Evolutionary conservation across 2,113 vertebrate genomes (phyloP).

Genomic region (Mustela nigripes): DNA sequence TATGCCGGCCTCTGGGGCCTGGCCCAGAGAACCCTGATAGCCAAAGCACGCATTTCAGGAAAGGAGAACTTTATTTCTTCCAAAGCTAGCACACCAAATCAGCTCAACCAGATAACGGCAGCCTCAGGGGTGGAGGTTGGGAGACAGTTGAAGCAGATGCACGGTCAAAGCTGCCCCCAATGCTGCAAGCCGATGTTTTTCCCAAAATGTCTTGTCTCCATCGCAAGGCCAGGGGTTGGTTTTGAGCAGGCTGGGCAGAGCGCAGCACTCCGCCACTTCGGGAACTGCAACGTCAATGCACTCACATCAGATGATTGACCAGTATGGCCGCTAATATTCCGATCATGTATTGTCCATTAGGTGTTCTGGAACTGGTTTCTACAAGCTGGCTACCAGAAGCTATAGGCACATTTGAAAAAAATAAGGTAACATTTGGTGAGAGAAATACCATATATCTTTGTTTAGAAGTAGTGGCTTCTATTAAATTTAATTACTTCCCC

Average conservation of each 20-base stretch:
- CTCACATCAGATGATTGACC: not conserved
- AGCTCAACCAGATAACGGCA: not conserved
- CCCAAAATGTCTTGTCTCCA: not conserved
- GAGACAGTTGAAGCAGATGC: not conserved
- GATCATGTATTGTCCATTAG: not conserved
- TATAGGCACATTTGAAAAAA: not conserved
- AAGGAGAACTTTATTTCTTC: not conserved
- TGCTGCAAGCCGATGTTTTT: not conserved
- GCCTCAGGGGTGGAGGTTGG: not conserved
- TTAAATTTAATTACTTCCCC: slow-evolving; percentile 85
- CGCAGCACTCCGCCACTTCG: not conserved
- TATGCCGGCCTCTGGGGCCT: not conserved
- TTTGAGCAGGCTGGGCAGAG: not conserved
- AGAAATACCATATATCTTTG: slow-evolving; percentile 83
- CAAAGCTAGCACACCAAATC: not conserved
- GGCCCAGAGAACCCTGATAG: not conserved
- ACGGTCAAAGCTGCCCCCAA: not conserved
- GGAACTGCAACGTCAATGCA: not conserved
- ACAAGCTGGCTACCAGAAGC: slow-evolving; percentile 41
- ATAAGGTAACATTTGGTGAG: slow-evolving; percentile 68
- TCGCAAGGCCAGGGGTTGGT: not conserved
- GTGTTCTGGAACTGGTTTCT: slow-evolving; percentile 26
- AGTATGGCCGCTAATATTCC: not conserved
- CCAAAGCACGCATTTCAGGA: not conserved
- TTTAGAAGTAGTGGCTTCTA: slow-evolving; percentile 81